Evolutionary conservation across 2,888 invertebrate genomes (phyloP).

Genomic region (Linyphia triangularis): DNA sequence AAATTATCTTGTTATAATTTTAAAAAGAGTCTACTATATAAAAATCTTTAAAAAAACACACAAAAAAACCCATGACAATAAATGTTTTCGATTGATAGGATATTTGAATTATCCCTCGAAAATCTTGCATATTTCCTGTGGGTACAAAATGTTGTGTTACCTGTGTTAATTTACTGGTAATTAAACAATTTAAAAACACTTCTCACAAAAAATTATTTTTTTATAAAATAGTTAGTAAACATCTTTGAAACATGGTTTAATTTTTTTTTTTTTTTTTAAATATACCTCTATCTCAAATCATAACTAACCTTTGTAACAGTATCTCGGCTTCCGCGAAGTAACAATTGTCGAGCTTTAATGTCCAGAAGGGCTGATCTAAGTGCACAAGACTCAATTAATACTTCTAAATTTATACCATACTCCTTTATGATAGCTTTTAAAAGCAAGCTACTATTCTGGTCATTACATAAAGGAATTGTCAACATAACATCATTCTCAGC

Average conservation of each 20-base stretch:
- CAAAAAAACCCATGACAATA: no score
- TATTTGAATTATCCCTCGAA: no score
- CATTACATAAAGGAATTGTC: conserved; percentile 34
- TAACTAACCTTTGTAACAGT: conserved; percentile 53
- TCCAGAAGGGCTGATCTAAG: conserved; percentile 49
- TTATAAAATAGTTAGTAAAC: not conserved
- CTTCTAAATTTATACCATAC: conserved; percentile 58
- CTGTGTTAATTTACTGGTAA: no score
- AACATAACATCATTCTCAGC: conserved; percentile 47
- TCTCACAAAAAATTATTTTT: not conserved
- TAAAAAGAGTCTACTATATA: no score
- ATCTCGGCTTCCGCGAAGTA: conserved; percentile 28
- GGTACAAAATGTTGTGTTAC: no score
- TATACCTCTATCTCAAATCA: not conserved
- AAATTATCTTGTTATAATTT: no score
- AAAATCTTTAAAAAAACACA: no score
- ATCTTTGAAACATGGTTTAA: not conserved
- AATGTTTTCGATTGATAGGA: no score
- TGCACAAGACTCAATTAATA: conserved; percentile 42
- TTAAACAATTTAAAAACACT: not conserved
- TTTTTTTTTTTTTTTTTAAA: not conserved
- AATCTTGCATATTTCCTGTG: no score
- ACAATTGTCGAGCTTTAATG: conserved; percentile 35
- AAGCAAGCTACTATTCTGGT: conserved; percentile 15
- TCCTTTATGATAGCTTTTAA: conserved; percentile 58